Conservation (phyloP, 1,140 invertebrate genomes). For the Aphelinus atriplicis region DNA sequence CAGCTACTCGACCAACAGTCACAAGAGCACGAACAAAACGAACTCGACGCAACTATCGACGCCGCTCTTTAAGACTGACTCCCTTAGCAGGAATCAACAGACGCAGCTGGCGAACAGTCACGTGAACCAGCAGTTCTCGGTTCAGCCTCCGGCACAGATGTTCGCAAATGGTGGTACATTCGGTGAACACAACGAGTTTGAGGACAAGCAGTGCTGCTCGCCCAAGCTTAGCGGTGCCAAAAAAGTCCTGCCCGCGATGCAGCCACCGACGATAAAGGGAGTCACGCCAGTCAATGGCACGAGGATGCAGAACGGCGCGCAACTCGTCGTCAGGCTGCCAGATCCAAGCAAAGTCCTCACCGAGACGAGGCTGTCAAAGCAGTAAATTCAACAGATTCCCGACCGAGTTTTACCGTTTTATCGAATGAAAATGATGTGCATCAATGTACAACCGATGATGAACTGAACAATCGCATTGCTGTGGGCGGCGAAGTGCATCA, state of each 20-base stretch:
- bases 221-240: slow-evolving; percentile 58
- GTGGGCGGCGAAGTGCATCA: too few relatives aligned
- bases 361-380: slow-evolving; percentile 58
- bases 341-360: slow-evolving; percentile 57
- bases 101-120: slow-evolving; percentile 39
- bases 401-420: too few relatives aligned
- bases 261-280: slow-evolving; percentile 35
- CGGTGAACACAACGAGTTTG: slow-evolving; percentile 30
- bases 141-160: not conserved
- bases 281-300: slow-evolving; percentile 43
- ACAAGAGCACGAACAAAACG: slow-evolving; percentile 56
- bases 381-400: slow-evolving; percentile 21
- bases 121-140: slow-evolving; percentile 35
- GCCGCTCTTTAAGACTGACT: slow-evolving; percentile 50
- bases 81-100: slow-evolving; percentile 38
- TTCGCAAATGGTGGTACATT: not conserved
- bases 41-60: slow-evolving; percentile 53
- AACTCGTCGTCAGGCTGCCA: slow-evolving; percentile 58
- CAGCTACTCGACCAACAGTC: slow-evolving; percentile 52
- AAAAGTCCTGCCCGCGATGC: slow-evolving; percentile 52
- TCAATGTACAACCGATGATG: too few relatives aligned
- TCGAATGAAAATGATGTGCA: too few relatives aligned
- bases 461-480: too few relatives aligned
- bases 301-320: slow-evolving; percentile 57
- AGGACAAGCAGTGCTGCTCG: slow-evolving; percentile 58